Base-by-base conservation (phyloP, 2,888 invertebrate genomes). In the Pyrocoelia pectoralis region DNA sequence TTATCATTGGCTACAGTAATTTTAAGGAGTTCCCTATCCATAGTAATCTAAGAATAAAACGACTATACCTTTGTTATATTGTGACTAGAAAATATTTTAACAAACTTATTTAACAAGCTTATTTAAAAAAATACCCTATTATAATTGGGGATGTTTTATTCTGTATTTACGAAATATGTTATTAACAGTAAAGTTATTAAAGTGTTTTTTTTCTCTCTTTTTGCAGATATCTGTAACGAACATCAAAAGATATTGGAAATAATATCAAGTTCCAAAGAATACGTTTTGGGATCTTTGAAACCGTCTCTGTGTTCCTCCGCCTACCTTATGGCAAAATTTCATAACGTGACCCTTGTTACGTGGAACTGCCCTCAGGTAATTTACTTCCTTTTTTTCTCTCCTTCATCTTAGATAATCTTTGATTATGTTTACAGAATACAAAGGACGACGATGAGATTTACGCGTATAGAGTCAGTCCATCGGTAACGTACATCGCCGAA, bases 281-380 rank as follows among this genome's bases (percentile, higher is more conserved):
- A 83, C 19, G 76, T 86, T 65, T 77, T 85, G 60, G 86, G 84
- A 15, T 82, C 84, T 24, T 77, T 86, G 61, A 83, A 83, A 70
- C 79, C 83, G 18, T 82, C 81, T 60, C 77, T 83, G 63, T 86
- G 86, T 73, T 81, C 83, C 29, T 79, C 83, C 9, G 82, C 82
- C 6, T 80, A 81, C 18, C 80, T 83, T 67, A 79, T 85, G 52
- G 82, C 84, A 6, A 79, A 80, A 66, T 82, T 84, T 67, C 83
- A 83, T 76, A 83, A 84, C 69, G 80, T 80, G 52, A 81, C 83
- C 6, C 74, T 85, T 41, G 74, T 83, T 60, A 83, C 84, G 9
- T 86, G 85, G 85, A 85, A 84, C 67, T 86, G 86, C 70, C 86
- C 85, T 38, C 78, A 83, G 81, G 85, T 85, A 74, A 81, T 76